Percentiles rank a stretch among this genome's conserved stretches.
phyloP scores from a whole-genome alignment of 2,888 invertebrate species.

The Amblyjoppa fuscipennis region DNA sequence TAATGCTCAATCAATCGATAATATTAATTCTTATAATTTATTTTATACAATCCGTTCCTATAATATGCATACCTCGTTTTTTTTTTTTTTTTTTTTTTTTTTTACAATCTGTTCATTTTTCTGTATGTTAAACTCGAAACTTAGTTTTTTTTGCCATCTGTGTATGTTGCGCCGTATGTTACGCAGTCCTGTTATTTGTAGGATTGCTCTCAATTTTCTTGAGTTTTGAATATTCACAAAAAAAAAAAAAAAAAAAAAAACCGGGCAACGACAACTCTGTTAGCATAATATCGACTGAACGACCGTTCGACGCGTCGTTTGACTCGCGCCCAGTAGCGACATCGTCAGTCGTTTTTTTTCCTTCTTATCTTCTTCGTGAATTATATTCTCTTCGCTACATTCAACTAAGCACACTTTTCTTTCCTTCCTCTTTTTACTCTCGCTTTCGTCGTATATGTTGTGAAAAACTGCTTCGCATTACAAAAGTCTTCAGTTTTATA shows the following conservation, averaged over 20 bases:
- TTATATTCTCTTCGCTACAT: constrained; percentile 45
- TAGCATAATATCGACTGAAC: constrained; percentile 22
- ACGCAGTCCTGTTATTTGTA: constrained; percentile 42
- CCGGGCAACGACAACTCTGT: constrained; percentile 33
- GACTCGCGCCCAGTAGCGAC: constrained; percentile 33
- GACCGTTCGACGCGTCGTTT: constrained; percentile 21
- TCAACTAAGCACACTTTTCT: constrained; percentile 42
- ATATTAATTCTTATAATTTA: constrained; percentile 71
- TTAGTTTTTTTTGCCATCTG: constrained; percentile 33
- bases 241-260: constrained; percentile 41
- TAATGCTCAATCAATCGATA: constrained; percentile 68
- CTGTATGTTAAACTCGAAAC: constrained; percentile 15
- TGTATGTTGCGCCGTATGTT: constrained; percentile 17
- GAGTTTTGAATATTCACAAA: constrained; percentile 37
- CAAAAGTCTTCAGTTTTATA: constrained; percentile 69
- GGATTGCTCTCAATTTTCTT: constrained; percentile 60
- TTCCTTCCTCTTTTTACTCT: background rate
- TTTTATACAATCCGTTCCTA: constrained; percentile 69
- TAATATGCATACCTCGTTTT: constrained; percentile 67
- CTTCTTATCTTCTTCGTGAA: constrained; percentile 33
- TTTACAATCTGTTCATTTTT: constrained; percentile 20
- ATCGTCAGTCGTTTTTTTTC: constrained; percentile 20
- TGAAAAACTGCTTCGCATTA: constrained; percentile 76
- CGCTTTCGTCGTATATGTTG: constrained; percentile 63
- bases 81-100: constrained; percentile 59